Base-by-base conservation (phyloP, 2,113 vertebrate species). In the Campylomormyrus tamandua region DNA sequence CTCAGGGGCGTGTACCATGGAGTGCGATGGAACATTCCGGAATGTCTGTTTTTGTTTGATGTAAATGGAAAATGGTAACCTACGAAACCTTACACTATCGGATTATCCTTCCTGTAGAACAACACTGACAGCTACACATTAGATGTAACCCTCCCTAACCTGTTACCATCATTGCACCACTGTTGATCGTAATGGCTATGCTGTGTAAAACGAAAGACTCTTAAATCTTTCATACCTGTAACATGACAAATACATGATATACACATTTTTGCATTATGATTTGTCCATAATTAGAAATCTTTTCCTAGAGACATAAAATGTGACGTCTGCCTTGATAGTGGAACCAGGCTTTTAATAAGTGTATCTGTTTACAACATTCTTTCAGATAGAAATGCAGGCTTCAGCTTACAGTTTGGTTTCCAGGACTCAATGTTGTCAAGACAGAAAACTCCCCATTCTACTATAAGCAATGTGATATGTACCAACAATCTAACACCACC, bases 101-200 rank as follows among this genome's bases (percentile, higher is more conserved):
- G 90, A 93, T 93, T 90, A 92, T 93, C 92, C 74, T 90, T 58
- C 58, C 85, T 89, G 89, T 88, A 92, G 92, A 93, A 39, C n/a
- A 70, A 77, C 31, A 49, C 21, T 52, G 48, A 77, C 89, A 39
- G 90, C 92, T 93, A 93, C 92, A 91, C 90, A 89, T 52, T 74
- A 83, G 91, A 91, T 92, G 93, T 89, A 90, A 93, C 50, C 92
- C 5, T 46, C 90, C 52, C 93, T 92, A 93, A 92, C 91, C 92
- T 92, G 70, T 91, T 91, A 93, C 93, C 93, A 93, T 94, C 92
- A 62, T 89, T 88, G 89, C 52, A 83, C 88, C 87, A 92, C 92
- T 93, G 93, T 93, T 90, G 93, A 90, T 93, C 93, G 92, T 94
- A 93, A 1, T 91, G 86, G 90, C 89, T 74, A 45, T 91, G 90